Percentiles rank a stretch among this genome's conserved stretches.
These are phyloP conservation scores for Latrodectus hesperus DNA, from an alignment of 2,888 invertebrate genomes.

Conservation along the genomic window DNA sequence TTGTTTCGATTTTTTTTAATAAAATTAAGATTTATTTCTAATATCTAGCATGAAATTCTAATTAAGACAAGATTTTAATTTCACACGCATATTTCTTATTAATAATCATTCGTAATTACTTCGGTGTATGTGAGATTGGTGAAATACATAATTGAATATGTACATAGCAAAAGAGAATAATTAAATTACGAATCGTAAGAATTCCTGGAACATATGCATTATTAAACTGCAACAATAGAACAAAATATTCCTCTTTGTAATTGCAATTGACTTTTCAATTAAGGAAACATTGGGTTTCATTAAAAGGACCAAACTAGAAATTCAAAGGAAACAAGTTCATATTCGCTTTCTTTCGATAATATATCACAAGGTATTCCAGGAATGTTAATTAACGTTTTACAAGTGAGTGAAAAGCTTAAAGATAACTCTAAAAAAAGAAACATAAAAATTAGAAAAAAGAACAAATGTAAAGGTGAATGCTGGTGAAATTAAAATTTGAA, in stretches of 20 bases:
- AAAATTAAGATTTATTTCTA: too few relatives aligned
- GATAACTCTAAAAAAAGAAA: background rate
- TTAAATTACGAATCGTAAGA: background rate
- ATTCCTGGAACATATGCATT: background rate
- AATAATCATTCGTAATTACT: too few relatives aligned
- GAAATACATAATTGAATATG: too few relatives aligned
- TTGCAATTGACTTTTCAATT: slow-evolving; percentile 17
- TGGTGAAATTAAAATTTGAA: slow-evolving; percentile 40
- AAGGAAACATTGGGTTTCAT: slow-evolving; percentile 16
- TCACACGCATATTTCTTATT: too few relatives aligned
- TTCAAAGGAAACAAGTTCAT: background rate
- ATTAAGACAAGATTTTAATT: too few relatives aligned
- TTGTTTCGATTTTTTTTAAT: too few relatives aligned
- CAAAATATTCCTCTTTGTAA: background rate
- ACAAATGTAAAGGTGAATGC: background rate
- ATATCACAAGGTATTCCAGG: slow-evolving; percentile 1
- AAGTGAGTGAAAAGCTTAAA: background rate
- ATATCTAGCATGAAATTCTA: too few relatives aligned
- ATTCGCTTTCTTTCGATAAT: slow-evolving; percentile 1
- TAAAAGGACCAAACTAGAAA: slow-evolving; percentile 10
- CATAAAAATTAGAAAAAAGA: slow-evolving; percentile 6
- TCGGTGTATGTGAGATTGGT: too few relatives aligned
- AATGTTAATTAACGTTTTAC: slow-evolving; percentile 31
- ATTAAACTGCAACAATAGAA: background rate
- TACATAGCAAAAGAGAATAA: too few relatives aligned